These are phyloP conservation scores for Pyrochroa serraticornis DNA, from an alignment of 2,888 invertebrate species.

Conservation along the genomic window DNA sequence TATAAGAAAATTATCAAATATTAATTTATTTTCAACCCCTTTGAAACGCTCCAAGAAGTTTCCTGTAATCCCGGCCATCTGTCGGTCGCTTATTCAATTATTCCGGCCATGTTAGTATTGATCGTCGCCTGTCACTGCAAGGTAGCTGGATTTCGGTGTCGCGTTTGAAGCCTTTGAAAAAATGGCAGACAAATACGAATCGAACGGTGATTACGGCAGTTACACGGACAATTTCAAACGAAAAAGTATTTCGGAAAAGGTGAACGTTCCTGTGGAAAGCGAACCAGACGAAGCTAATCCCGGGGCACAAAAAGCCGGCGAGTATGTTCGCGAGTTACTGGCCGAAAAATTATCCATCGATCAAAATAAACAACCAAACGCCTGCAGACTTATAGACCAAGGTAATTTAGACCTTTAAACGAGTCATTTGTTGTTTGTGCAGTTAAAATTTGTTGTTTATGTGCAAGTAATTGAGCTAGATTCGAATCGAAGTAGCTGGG, in stretches of 20 bases:
- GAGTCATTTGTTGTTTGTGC: neutral
- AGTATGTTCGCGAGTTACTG: conserved; percentile 77
- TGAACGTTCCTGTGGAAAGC: conserved; percentile 51
- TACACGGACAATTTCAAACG: conserved; percentile 53
- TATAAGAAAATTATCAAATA: too few relatives aligned
- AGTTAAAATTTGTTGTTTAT: neutral
- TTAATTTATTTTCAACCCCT: too few relatives aligned
- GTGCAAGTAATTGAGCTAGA: neutral
- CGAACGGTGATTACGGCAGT: conserved; percentile 51
- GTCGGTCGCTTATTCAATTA: neutral
- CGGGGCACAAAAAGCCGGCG: conserved; percentile 66
- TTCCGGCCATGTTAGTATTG: conserved; percentile 23
- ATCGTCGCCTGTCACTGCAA: conserved; percentile 1
- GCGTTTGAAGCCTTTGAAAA: conserved; percentile 1
- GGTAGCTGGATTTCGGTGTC: conserved; percentile 5
- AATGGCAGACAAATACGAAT: conserved; percentile 56
- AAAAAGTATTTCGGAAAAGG: conserved; percentile 41
- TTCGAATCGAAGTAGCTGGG: neutral
- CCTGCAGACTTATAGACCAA: conserved; percentile 73
- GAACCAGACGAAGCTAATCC: conserved; percentile 37
- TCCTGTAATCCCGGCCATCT: neutral
- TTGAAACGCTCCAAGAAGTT: too few relatives aligned
- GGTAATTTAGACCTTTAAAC: conserved; percentile 60
- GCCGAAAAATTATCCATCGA: conserved; percentile 45
- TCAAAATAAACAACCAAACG: conserved; percentile 64